These are phyloP conservation scores for Catharus minimus DNA, from an alignment of 2,113 vertebrate genomes.

Conservation along the genomic window DNA sequence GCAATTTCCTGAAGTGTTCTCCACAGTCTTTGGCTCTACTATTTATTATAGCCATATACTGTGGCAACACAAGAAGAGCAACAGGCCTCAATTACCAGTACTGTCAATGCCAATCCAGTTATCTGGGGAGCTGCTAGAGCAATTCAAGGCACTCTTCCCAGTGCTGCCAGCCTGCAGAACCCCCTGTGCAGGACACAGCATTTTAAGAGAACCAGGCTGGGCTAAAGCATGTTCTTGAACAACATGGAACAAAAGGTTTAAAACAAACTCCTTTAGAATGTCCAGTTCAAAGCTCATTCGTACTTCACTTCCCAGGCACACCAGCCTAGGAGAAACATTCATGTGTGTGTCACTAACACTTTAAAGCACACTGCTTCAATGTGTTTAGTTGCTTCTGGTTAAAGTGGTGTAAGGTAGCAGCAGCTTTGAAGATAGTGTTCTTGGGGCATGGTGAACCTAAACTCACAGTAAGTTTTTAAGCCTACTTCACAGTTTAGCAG, in stretches of 20 bases:
- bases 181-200: not conserved
- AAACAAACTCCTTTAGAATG: not conserved
- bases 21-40: conserved; percentile 13
- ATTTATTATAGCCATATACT: not conserved
- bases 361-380: not conserved
- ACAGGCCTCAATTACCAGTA: not conserved
- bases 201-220: conserved; percentile 18
- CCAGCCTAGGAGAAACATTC: conserved; percentile 7
- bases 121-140: conserved; percentile 16
- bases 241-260: not conserved
- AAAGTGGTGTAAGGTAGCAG: conserved; percentile 18
- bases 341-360: not conserved
- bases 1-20: not conserved
- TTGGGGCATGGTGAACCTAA: not conserved
- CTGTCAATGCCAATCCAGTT: conserved; percentile 22
- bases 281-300: not conserved
- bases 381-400: not conserved
- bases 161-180: conserved; percentile 41
- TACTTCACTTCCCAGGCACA: not conserved
- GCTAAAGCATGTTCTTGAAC: conserved; percentile 25
- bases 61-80: conserved; percentile 8
- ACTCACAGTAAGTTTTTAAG: not conserved
- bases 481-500: conserved; percentile 52
- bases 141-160: conserved; percentile 65
- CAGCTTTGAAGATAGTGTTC: conserved; percentile 42